Percentiles rank a stretch among this genome's conserved stretches.
Evolutionary conservation across 1,140 invertebrate genomes (phyloP).

Genomic region (Plutomurus gul): DNA sequence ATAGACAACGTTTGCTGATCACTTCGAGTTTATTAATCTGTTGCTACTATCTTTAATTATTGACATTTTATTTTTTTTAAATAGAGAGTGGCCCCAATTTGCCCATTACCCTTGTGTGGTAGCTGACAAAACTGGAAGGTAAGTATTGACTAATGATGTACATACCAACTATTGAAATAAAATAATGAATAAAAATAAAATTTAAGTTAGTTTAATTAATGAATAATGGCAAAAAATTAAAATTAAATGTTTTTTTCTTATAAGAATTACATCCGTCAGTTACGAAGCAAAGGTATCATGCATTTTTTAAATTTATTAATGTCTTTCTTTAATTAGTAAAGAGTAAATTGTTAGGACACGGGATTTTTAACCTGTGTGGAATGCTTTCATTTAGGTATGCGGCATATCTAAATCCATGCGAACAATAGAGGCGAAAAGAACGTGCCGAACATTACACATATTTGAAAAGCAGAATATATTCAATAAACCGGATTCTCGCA

Average conservation of each 20-base stretch:
- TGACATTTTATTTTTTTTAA: no score
- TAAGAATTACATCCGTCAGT: not conserved
- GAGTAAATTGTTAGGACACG: no score
- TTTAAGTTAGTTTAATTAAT: not conserved
- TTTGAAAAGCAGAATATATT: slow-evolving; percentile 23
- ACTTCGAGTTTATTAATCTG: no score
- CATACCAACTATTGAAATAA: no score
- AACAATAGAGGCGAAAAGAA: not conserved
- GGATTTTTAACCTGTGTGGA: no score
- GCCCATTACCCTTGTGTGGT: slow-evolving; percentile 14
- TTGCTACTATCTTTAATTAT: no score
- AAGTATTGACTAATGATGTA: not conserved
- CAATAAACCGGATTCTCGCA: not conserved
- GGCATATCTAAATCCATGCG: not conserved
- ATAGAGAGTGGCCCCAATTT: slow-evolving; percentile 2
- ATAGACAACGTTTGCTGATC: no score
- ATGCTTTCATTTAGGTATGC: no score
- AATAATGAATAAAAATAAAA: no score
- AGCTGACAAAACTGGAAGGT: slow-evolving; percentile 11
- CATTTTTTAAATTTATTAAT: no score
- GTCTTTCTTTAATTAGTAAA: no score
- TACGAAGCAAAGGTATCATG: slow-evolving; percentile 27
- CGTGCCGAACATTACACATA: not conserved
- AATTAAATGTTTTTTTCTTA: not conserved
- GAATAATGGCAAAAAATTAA: not conserved